Conservation (phyloP, 2,113 vertebrate genomes). For the Hymenochirus boettgeri region DNA sequence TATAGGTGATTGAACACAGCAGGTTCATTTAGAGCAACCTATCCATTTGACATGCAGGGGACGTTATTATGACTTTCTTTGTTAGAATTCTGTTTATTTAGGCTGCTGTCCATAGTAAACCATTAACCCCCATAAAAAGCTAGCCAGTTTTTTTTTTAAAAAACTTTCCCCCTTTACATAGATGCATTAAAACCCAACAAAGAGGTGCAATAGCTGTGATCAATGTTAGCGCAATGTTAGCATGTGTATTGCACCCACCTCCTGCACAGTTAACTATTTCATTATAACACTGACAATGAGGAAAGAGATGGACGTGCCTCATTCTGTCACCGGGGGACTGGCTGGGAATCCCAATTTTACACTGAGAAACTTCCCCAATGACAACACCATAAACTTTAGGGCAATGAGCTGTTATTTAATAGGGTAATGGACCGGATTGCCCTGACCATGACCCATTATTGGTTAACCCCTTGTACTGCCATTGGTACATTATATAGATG, state of each 20-base stretch:
- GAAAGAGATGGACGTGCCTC: too few species aligned
- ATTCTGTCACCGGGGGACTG: too few species aligned
- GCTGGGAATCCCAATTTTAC: too few species aligned
- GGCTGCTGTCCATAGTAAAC: not conserved
- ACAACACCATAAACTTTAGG: too few species aligned
- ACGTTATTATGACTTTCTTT: slow-evolving; percentile 22
- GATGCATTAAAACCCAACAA: slow-evolving; percentile 24
- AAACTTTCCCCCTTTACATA: slow-evolving; percentile 20
- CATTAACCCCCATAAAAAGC: slow-evolving; percentile 22
- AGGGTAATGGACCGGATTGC: too few species aligned
- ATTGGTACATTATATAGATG: too few species aligned
- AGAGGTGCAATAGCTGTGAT: slow-evolving; percentile 30
- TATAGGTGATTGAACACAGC: slow-evolving; percentile 13
- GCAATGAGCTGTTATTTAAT: too few species aligned
- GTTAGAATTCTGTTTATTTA: slow-evolving; percentile 9
- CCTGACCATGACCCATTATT: too few species aligned
- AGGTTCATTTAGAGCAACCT: slow-evolving; percentile 12
- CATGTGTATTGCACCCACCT: not conserved
- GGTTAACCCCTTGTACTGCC: too few species aligned
- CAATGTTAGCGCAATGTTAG: slow-evolving; percentile 1
- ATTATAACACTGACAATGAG: too few species aligned
- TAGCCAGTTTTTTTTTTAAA: not conserved
- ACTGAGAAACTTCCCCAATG: too few species aligned
- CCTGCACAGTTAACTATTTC: too few species aligned
- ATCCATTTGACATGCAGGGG: not conserved